Evolutionary conservation across 2,113 vertebrate species (phyloP).

Genomic region (Rynchops niger): DNA sequence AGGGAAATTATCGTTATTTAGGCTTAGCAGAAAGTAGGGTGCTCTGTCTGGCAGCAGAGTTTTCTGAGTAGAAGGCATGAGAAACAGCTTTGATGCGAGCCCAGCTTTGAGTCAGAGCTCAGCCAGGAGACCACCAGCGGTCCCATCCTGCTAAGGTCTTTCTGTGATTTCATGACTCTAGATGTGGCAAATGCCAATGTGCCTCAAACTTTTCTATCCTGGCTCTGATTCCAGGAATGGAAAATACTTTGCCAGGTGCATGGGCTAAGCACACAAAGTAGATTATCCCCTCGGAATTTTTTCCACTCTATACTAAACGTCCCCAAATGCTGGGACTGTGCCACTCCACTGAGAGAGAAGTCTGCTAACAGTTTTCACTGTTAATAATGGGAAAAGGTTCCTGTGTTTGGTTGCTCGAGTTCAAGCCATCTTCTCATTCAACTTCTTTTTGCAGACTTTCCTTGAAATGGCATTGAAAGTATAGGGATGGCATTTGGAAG

Average conservation of each 20-base stretch:
- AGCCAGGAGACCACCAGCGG: neutral
- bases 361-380: neutral
- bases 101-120: neutral
- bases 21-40: neutral
- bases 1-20: neutral
- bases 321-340: neutral
- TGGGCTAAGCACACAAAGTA: neutral
- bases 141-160: neutral
- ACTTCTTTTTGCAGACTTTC: neutral
- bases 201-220: neutral
- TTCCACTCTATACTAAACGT: neutral
- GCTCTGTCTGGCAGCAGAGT: neutral
- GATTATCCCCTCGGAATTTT: neutral
- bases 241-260: slow-evolving; percentile 3
- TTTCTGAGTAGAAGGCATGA: neutral
- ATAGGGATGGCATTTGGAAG: neutral
- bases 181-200: neutral
- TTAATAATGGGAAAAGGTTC: neutral
- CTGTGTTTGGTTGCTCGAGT: neutral
- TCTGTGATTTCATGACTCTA: neutral
- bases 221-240: neutral
- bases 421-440: neutral
- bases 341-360: neutral
- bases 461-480: neutral
- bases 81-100: neutral